These are phyloP conservation scores for Sebastes jordani DNA, from an alignment of 2,797 vertebrate species.

Conservation along the genomic window DNA sequence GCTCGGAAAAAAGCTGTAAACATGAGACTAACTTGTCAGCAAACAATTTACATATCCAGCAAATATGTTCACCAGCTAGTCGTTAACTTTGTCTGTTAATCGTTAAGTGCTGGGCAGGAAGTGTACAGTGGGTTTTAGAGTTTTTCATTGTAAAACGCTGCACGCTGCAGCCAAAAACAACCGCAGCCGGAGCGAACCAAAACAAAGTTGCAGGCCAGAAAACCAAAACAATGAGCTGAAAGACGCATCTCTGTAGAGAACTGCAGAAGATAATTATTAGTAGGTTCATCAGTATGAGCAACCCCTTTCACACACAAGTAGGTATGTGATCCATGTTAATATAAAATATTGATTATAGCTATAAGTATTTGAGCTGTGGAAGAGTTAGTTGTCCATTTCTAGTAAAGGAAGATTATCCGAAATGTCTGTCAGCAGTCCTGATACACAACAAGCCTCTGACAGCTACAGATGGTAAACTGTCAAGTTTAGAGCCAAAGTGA, in stretches of 20 bases:
- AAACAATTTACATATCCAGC: not conserved
- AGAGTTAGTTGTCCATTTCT: not conserved
- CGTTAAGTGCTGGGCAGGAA: no score
- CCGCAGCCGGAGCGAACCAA: not conserved
- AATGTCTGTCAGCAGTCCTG: not conserved
- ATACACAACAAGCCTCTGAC: constrained; percentile 10
- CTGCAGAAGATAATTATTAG: not conserved
- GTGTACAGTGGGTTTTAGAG: not conserved
- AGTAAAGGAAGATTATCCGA: not conserved
- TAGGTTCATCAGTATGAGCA: not conserved
- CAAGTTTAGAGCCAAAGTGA: constrained; percentile 50
- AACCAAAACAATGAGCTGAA: not conserved
- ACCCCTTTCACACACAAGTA: not conserved
- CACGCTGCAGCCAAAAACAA: no score
- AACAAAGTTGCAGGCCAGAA: not conserved
- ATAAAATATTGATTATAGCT: not conserved
- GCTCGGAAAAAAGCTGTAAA: not conserved
- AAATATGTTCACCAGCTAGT: not conserved
- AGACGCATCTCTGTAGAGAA: not conserved
- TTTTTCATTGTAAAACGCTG: no score
- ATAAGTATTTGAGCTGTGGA: not conserved
- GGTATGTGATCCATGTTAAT: not conserved
- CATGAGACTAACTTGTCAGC: no score
- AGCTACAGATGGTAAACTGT: constrained; percentile 47
- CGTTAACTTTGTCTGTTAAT: not conserved